phyloP scores from a whole-genome alignment of 2,888 invertebrate species.

The Pyrochroa serraticornis region DNA sequence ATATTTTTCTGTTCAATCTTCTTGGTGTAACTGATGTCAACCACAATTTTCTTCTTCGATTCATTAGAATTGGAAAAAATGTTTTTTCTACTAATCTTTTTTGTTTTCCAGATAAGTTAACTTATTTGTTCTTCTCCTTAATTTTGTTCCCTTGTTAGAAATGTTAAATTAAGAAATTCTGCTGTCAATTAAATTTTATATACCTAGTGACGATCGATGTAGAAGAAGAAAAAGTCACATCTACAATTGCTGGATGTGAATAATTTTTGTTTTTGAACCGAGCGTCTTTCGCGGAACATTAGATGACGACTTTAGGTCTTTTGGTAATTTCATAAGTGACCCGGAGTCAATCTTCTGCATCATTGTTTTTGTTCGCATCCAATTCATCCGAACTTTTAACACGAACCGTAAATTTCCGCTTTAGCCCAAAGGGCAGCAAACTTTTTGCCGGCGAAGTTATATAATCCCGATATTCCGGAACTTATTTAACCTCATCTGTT shows the following conservation, averaged over 20 bases:
- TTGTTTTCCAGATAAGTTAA: too few relatives aligned
- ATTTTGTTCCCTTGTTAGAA: too few relatives aligned
- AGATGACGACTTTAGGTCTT: neutral
- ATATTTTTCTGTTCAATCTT: too few relatives aligned
- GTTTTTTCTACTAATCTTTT: too few relatives aligned
- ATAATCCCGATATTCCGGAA: constrained; percentile 47
- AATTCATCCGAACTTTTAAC: constrained; percentile 36
- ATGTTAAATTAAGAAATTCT: too few relatives aligned
- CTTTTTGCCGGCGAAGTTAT: constrained; percentile 46
- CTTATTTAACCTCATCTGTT: constrained; percentile 52
- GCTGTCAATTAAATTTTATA: too few relatives aligned
- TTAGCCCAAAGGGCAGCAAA: constrained; percentile 38
- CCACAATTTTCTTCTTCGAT: too few relatives aligned
- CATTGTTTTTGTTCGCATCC: constrained; percentile 47
- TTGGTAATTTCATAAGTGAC: constrained; percentile 43
- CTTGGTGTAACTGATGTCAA: too few relatives aligned
- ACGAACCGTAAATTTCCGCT: constrained; percentile 40
- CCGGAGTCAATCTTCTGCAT: constrained; percentile 46
- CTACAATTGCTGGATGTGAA: neutral
- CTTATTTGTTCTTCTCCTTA: too few relatives aligned
- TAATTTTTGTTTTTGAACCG: neutral
- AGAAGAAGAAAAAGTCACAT: too few relatives aligned
- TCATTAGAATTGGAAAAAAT: too few relatives aligned
- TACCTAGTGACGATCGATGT: too few relatives aligned
- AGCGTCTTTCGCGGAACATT: constrained; percentile 1